Percentiles rank a stretch among this genome's conserved stretches.
Evolutionary conservation across 2,113 vertebrate genomes (phyloP).

Genomic region (Empidonax alnorum): DNA sequence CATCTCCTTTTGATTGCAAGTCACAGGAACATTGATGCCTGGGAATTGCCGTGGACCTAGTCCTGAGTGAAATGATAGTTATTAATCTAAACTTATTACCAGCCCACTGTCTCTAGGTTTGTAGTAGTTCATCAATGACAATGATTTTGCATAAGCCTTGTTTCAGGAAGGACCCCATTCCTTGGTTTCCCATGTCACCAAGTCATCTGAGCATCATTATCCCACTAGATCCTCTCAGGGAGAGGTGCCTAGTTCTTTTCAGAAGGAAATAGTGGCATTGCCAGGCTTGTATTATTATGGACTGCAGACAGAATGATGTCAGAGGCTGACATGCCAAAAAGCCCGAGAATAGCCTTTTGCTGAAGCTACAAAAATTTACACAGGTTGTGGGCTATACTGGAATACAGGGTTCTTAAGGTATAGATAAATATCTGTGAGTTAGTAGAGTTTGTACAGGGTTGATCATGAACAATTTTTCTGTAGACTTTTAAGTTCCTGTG

Average conservation of each 20-base stretch:
- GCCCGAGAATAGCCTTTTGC: neutral
- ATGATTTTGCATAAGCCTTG: neutral
- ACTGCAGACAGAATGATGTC: neutral
- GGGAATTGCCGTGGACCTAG: neutral
- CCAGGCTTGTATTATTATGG: neutral
- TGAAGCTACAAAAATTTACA: neutral
- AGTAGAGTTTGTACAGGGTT: neutral
- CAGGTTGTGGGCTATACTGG: neutral
- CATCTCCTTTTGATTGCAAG: neutral
- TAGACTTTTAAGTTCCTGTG: neutral
- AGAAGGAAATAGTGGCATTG: neutral
- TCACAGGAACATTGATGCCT: neutral
- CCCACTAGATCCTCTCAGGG: neutral
- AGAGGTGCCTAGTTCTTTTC: neutral
- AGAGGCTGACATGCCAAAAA: neutral
- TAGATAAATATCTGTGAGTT: neutral
- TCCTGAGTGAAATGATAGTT: neutral
- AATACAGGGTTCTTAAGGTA: neutral
- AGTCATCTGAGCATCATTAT: neutral
- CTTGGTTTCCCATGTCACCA: neutral
- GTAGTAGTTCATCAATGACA: neutral
- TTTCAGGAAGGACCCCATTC: neutral
- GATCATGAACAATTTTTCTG: neutral
- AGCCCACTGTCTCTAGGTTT: neutral
- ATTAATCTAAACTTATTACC: neutral